Evolutionary conservation across 2,797 vertebrate species (phyloP), one percentile per base, ranked within the genome.

Genomic region (Xerus rutilus): DNA sequence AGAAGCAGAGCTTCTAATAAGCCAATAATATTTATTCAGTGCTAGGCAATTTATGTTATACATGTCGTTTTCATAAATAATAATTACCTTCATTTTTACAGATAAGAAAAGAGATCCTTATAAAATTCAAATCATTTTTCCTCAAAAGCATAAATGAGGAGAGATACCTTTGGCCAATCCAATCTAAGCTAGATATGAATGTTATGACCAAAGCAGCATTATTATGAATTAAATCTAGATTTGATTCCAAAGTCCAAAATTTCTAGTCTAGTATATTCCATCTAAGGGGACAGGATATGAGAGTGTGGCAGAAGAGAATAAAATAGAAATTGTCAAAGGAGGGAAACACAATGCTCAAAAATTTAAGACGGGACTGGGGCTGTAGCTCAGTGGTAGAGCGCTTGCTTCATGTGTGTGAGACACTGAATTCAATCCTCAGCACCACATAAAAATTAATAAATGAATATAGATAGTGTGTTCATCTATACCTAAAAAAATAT

Each of bases 121-220:
- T 20, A 95, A 39, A 90, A 92, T 85, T 95, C 23, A 90, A 59
- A 45, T 47, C 78, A 79, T 92, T 92, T 94, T 83, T 87, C 52
- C 86, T 92, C 32, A 81, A 23, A 30, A 89, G 64, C 28, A 93
- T 23, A 64, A 8, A 85, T 47, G 47, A 81, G 39, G 57, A 81
- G 47, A 78, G 8, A 28, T 89, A 2, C 57, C 77, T 95, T 43
- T 92, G 78, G 77, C 30, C 12, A 14, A 54, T 76, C 1, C 4
- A 89, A n/a, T n/a, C n/a, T 91, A 88, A 78, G 32, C 35, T 84
- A 81, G 81, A 79, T 35, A 30, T 81, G 28, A 91, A 52, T 86
- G 54, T 49, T 67, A 86, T 64, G 30, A 94, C 84, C 20, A 91
- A 87, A 96, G 57, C 57, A 65, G n/a, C 13, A 78, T 73, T 69